Evolutionary conservation across 2,113 vertebrate species (phyloP).

Genomic region (Phodopus roborovskii): DNA sequence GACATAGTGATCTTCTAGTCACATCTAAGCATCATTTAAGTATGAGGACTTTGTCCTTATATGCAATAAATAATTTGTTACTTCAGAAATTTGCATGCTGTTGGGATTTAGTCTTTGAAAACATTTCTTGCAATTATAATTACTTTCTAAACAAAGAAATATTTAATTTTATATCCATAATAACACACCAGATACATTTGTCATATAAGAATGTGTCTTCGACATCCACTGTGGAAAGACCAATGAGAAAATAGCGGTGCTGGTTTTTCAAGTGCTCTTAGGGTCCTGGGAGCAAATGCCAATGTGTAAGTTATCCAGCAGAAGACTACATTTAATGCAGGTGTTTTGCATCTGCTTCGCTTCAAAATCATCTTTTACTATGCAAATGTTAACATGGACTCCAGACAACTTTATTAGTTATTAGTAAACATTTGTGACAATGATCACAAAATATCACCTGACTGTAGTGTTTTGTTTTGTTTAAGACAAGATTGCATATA

Average conservation of each 20-base stretch:
- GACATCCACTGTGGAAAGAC: conserved; percentile 19
- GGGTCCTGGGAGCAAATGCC: conserved; percentile 20
- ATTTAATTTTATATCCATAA: conserved; percentile 40
- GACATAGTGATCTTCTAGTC: conserved; percentile 56
- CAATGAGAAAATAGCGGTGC: conserved; percentile 11
- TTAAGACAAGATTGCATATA: neutral
- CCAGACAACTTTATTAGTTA: conserved; percentile 25
- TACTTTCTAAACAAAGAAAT: conserved; percentile 34
- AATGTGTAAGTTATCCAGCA: neutral
- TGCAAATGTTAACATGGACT: neutral
- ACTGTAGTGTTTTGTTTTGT: neutral
- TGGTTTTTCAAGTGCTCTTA: conserved; percentile 25
- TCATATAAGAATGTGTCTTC: neutral
- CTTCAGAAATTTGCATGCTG: conserved; percentile 45
- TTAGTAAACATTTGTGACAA: neutral
- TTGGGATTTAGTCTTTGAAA: conserved; percentile 50
- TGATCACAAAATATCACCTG: conserved; percentile 48
- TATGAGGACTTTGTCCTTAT: neutral
- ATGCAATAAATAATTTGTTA: conserved; percentile 56
- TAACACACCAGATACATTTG: neutral
- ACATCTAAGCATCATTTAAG: conserved; percentile 52
- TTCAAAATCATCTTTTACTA: neutral
- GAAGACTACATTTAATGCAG: neutral
- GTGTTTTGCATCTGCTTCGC: conserved; percentile 2
- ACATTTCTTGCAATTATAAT: conserved; percentile 55